phyloP scores from a whole-genome alignment of 2,888 invertebrate species.

The Bursaphelenchus okinawaensis region DNA sequence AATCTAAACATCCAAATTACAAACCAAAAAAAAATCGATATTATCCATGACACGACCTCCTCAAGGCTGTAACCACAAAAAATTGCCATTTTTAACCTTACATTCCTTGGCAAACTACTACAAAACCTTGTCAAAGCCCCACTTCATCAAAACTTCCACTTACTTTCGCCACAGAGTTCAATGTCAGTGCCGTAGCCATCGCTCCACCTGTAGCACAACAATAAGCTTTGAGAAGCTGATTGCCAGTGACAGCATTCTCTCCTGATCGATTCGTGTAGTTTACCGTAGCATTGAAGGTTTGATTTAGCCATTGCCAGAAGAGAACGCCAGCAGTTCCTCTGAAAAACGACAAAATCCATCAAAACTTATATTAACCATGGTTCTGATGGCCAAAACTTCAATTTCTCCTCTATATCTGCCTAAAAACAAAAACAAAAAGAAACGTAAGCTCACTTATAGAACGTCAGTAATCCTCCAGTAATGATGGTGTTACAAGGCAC shows the following conservation, averaged over 20 bases:
- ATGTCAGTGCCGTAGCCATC: constrained; percentile 76
- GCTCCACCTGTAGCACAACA: constrained; percentile 69
- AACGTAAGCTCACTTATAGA: constrained; percentile 24
- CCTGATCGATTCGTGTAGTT: constrained; percentile 88
- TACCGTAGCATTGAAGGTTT: constrained; percentile 94
- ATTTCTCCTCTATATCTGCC: too few species aligned
- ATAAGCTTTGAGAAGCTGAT: constrained; percentile 27
- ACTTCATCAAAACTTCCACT: neutral
- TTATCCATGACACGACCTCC: too few species aligned
- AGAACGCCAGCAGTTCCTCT: constrained; percentile 6
- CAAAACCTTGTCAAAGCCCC: too few species aligned
- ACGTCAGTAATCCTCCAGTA: constrained; percentile 69
- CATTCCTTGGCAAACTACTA: too few species aligned
- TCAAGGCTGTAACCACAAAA: too few species aligned
- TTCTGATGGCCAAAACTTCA: too few species aligned
- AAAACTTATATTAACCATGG: too few species aligned
- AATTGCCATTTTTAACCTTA: too few species aligned
- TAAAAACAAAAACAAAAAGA: neutral
- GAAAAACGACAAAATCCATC: too few species aligned
- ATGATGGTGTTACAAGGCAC: constrained; percentile 93
- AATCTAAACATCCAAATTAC: too few species aligned
- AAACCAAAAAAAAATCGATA: too few species aligned
- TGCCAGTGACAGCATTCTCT: constrained; percentile 54
- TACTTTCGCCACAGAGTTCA: constrained; percentile 73
- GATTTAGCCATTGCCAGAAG: constrained; percentile 79